Evolutionary conservation across 2,888 invertebrate species (phyloP).

Genomic region (Ormyrus labotus): DNA sequence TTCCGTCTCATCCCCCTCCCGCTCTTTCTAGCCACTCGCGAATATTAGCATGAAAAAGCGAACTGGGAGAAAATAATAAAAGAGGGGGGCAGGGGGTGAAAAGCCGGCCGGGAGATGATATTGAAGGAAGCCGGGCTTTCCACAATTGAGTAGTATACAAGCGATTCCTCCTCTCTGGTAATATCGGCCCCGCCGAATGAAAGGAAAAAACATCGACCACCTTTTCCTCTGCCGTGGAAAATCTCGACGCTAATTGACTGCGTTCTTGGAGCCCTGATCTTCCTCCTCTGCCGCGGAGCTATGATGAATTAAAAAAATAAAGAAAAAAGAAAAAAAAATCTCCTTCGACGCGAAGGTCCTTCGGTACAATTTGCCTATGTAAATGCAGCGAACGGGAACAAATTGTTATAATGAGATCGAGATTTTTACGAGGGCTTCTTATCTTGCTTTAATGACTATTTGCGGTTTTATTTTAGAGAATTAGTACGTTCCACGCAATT

Average conservation of each 20-base stretch:
- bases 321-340: not conserved
- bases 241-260: constrained; percentile 40
- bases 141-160: constrained; percentile 49
- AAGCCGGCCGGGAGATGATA: constrained; percentile 28
- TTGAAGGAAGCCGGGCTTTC: constrained; percentile 30
- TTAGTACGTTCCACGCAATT: too few relatives aligned
- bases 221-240: not conserved
- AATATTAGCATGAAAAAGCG: constrained; percentile 57
- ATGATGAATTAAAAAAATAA: constrained; percentile 33
- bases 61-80: constrained; percentile 48
- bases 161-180: constrained; percentile 36
- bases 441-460: too few relatives aligned
- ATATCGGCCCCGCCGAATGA: constrained; percentile 15
- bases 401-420: not conserved
- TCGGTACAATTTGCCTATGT: too few relatives aligned
- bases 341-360: not conserved
- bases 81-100: not conserved
- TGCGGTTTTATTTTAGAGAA: too few relatives aligned
- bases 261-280: not conserved
- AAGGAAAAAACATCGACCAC: constrained; percentile 2
- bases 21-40: constrained; percentile 42
- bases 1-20: not conserved
- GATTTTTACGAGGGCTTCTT: too few relatives aligned
- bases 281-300: not conserved
- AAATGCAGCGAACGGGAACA: not conserved